These are phyloP conservation scores for Thecocarcelia acutangulata DNA, from an alignment of 2,888 invertebrate genomes.

Conservation along the genomic window DNA sequence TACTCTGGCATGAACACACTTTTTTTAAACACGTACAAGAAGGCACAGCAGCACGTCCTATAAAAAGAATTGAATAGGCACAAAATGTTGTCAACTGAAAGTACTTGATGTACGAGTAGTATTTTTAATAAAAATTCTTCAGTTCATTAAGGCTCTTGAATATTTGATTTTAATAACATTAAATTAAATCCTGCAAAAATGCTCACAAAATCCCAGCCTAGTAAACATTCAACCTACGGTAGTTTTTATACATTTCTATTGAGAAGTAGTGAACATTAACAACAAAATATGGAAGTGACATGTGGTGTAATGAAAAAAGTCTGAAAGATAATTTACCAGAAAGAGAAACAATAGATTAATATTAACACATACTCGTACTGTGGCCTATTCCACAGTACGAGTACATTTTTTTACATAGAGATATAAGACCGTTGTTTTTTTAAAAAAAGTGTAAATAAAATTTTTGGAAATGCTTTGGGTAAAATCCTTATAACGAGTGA, in stretches of 20 bases:
- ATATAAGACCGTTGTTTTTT: no score
- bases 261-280: conserved; percentile 25
- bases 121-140: conserved; percentile 34
- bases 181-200: conserved; percentile 4
- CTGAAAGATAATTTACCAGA: conserved; percentile 24
- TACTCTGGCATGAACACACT: conserved; percentile 24
- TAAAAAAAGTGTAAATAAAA: no score
- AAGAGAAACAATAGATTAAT: background rate
- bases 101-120: conserved; percentile 24
- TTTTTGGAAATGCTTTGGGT: no score
- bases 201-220: background rate
- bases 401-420: no score
- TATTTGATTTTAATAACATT: background rate
- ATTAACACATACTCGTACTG: no score
- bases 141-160: conserved; percentile 1
- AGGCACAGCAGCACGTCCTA: background rate
- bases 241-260: conserved; percentile 19
- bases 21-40: background rate
- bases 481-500: no score
- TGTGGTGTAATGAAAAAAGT: conserved; percentile 53
- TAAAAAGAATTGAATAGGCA: conserved; percentile 28
- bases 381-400: no score
- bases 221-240: background rate
- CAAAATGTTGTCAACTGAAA: conserved; percentile 48
- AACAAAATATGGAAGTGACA: conserved; percentile 17